phyloP scores from a whole-genome alignment of 2,888 invertebrate genomes.

The Drosophila paracracens region DNA sequence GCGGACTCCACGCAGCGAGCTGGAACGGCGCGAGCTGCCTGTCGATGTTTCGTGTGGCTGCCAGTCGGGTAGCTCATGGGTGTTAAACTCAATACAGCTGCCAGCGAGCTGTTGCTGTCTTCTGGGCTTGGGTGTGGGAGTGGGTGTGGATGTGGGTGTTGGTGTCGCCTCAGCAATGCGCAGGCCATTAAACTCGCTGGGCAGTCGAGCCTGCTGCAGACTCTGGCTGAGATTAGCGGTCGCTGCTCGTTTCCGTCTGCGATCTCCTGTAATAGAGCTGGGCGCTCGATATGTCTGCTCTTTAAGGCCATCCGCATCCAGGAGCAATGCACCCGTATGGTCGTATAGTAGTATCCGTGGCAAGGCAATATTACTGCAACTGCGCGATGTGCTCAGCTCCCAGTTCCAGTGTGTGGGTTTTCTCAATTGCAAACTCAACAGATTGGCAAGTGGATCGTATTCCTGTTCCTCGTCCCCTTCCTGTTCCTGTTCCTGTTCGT shows the following conservation, averaged over 20 bases:
- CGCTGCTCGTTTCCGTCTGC: constrained; percentile 52
- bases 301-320: constrained; percentile 83
- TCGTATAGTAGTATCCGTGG: constrained; percentile 86
- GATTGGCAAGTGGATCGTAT: constrained; percentile 82
- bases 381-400: constrained; percentile 87
- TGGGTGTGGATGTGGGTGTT: constrained; percentile 35
- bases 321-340: constrained; percentile 85
- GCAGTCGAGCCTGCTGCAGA: constrained; percentile 61
- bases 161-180: constrained; percentile 75
- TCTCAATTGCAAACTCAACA: constrained; percentile 86
- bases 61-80: constrained; percentile 66
- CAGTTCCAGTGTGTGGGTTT: constrained; percentile 87
- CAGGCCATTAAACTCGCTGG: constrained; percentile 70
- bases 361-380: constrained; percentile 86
- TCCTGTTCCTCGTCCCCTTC: constrained; percentile 36
- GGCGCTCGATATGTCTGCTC: constrained; percentile 70
- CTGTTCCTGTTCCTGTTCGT: constrained; percentile 6
- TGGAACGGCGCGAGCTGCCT: constrained; percentile 68
- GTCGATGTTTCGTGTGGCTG: constrained; percentile 28
- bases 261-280: constrained; percentile 6
- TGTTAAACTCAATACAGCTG: constrained; percentile 72
- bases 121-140: neutral
- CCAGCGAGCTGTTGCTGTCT: constrained; percentile 33
- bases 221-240: constrained; percentile 63
- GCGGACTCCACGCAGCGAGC: constrained; percentile 80